A percentile compares a stretch with the other conserved stretches of the same genome.
These are phyloP conservation scores for Procambarus virginalis DNA, from an alignment of 1,140 invertebrate genomes.

Conservation along the genomic window DNA sequence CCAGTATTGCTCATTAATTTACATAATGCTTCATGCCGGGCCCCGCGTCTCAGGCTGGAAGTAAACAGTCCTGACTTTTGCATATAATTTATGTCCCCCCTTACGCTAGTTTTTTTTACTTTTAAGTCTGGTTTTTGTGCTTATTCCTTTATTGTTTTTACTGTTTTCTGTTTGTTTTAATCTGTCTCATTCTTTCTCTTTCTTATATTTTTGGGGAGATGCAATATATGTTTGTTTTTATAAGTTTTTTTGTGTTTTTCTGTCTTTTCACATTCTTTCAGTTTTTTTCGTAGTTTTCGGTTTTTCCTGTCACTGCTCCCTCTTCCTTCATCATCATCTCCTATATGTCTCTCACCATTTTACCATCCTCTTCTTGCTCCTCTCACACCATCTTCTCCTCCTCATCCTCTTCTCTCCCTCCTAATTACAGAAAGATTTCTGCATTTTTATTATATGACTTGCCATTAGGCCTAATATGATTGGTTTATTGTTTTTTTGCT, in stretches of 20 bases:
- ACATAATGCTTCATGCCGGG: conserved; percentile 61
- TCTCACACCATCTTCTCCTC: too few relatives aligned
- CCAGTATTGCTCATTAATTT: conserved; percentile 65
- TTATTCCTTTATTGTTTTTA: not conserved
- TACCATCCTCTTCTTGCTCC: not conserved
- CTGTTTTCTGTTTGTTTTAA: not conserved
- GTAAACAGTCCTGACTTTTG: conserved; percentile 23
- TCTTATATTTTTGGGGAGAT: too few relatives aligned
- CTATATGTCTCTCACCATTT: too few relatives aligned
- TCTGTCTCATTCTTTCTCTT: too few relatives aligned
- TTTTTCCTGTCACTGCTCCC: too few relatives aligned
- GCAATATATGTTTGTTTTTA: not conserved
- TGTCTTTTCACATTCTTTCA: too few relatives aligned
- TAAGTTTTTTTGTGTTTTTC: too few relatives aligned
- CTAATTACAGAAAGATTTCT: not conserved
- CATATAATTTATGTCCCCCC: not conserved
- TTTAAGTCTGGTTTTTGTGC: too few relatives aligned
- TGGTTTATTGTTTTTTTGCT: too few relatives aligned
- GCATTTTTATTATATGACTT: not conserved
- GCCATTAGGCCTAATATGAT: too few relatives aligned
- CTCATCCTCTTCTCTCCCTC: not conserved
- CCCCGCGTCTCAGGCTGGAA: conserved; percentile 15
- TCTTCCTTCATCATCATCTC: not conserved
- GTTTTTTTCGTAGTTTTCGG: too few relatives aligned
- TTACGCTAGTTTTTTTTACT: not conserved